A percentile compares a stretch with the other conserved stretches of the same genome.
Conservation (phyloP, 2,797 vertebrate species). For the Gymnocypris eckloni region DNA sequence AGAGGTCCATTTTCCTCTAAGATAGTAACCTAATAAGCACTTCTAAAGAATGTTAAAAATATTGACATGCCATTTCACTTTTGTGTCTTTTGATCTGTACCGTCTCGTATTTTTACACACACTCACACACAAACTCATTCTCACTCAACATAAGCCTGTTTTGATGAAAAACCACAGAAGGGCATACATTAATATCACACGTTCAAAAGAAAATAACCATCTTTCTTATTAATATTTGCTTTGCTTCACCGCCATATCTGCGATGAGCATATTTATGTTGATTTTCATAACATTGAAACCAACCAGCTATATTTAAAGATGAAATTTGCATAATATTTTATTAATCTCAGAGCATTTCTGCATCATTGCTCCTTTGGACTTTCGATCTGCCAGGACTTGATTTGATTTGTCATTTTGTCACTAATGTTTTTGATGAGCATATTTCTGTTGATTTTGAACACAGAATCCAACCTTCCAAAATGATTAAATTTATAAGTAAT, state of each 20-base stretch:
- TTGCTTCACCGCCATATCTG: conserved; percentile 8
- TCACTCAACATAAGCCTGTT: conserved; percentile 46
- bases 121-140: conserved; percentile 28
- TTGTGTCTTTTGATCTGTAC: conserved; percentile 20
- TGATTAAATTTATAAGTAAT: too few species aligned
- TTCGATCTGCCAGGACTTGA: too few species aligned
- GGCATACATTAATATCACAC: conserved; percentile 46
- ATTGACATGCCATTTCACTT: conserved; percentile 47
- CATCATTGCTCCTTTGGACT: too few species aligned
- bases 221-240: conserved; percentile 48
- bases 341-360: neutral
- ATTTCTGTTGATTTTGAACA: too few species aligned
- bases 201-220: conserved; percentile 40
- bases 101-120: conserved; percentile 31
- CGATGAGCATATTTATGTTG: conserved; percentile 28
- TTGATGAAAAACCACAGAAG: conserved; percentile 49
- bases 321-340: conserved; percentile 12
- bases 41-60: conserved; percentile 56
- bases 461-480: too few species aligned
- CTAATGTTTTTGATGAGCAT: too few species aligned
- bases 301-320: conserved; percentile 35
- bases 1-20: conserved; percentile 35
- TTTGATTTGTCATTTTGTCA: too few species aligned
- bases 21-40: conserved; percentile 53
- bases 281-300: conserved; percentile 32